Base-by-base conservation (phyloP, 2,888 invertebrate genomes). In the Tetranychus truncatus region DNA sequence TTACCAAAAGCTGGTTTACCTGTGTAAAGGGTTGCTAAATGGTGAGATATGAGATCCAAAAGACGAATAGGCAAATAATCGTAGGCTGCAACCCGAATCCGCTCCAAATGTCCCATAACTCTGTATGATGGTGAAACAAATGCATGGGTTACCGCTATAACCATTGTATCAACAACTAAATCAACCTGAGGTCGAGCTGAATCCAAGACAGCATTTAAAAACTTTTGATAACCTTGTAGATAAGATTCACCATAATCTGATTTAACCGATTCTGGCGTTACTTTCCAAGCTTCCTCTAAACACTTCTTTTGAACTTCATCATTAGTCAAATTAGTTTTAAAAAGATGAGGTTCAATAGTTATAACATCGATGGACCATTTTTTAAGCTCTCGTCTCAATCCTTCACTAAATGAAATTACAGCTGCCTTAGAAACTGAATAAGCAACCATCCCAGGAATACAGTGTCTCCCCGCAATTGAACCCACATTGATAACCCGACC, bases 371-470 rank as follows among this genome's bases (percentile, higher is more conserved):
- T 79, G 66, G 78, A 79, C 80, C 80, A 81, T 75, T 82, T 81
- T 74, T 79, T 80, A 80, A 82, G 79, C 77, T 81, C 81, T n/a
- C 80, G 76, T 8, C 81, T 77, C 1, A 81, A 78, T 1, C 80
- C 81, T 77, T 81, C 81, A 65, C 80, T 80, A 77, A 82, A 81
- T 46, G 81, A 80, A 15, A 81, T 80, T 7, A 79, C 79, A 8
- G 81, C 81, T 74, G 79, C 79, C 77, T 81, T 81, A 18, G 81
- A 81, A 81, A 81, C 81, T 74, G 80, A 81, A 77, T 81, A 81
- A 6, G 80, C 75, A 44, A 77, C 76, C 74, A 77, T 76, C 7
- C 76, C 77, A 1, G 77, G 77, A 18, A 77, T 75, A 24, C 75
- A 46, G 18, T 77, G 74, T 11, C 77, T 65, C 15, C 76, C 77